Base-by-base conservation (phyloP, 2,113 vertebrate genomes). In the Plecturocebus donacophilus region DNA sequence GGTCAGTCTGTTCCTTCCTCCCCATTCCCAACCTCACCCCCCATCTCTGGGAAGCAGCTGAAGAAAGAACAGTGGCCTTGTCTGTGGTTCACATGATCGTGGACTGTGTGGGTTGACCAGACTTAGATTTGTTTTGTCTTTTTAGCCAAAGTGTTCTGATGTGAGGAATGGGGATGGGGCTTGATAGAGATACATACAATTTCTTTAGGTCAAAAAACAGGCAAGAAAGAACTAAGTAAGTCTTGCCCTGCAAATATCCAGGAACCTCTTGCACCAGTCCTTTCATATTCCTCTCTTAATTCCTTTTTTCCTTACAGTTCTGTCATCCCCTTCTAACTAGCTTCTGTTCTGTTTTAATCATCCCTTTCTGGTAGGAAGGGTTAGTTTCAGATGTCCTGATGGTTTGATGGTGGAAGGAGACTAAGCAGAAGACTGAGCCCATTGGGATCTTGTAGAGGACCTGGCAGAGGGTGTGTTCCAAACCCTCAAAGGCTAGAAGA, bases 281-380 rank as follows among this genome's bases (percentile, higher is more conserved):
- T 52, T 54, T 56, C 42, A 2, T 27, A 27, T 75, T 91, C 35
- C 30, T 94, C 52, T 92, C 66, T 32, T 76, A 68, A 88, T 95
- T 95, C 0, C 92, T 93, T 77, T 77, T 47, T 97, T 71, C 88
- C 94, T 95, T 92, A 71, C 32, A 68, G 90, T 52, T 96, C 98
- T 88, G 58, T 71, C 68, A 79, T 95, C 45, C 81, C 89, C 58
- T 85, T 93, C 88, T 79, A 32, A 38, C 13, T 77, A 83, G 70
- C 49, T 84, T 88, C 75, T 95, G 73, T 56, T 86, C 86, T 92
- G 84, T 81, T 83, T 75, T 25, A 61, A 75, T 68, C 45, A 25
- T 61, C 9, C 68, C 79, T 73, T 76, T 9, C 61, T 9, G 25
- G 91, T 76, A 95, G 89, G 75, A 90, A 97, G 96, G 66, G 58